Evolutionary conservation across 2,113 vertebrate species (phyloP), one percentile per base, ranked within the genome.

Genomic region (Ammodramus savannarum): DNA sequence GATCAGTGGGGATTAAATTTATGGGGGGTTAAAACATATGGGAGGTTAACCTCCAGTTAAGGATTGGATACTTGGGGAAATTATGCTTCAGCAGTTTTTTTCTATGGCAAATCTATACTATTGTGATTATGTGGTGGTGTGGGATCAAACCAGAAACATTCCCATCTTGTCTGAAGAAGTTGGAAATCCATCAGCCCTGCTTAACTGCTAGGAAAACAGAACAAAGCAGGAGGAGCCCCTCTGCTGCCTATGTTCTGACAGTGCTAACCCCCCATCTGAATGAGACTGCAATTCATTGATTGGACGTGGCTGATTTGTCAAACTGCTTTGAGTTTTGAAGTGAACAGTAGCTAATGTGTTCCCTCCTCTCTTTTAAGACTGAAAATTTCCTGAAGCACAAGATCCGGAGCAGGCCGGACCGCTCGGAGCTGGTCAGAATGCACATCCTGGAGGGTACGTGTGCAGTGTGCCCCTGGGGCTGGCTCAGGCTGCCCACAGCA

Each of bases 341-440:
- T 52, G 71, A 92, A 21, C 16, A 75, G 43, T 39, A 54, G 13
- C 58, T 87, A 41, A 86, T 81, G 25, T 59, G 65, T 87, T 91
- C 78, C 18, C 83, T 74, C 31, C 27, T 78, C 94, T 65, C 80
- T 91, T 58, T 91, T 9, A 92, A 99, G 99, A 99, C 99, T 9
- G 99, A 99, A 94, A 99, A 99, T 96, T 99, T 99, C 96, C 96
- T 99, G 97, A 99, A 99, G 97, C 99, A 99, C 97, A 99, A 99
- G 98, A 99, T 99, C 91, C 98, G 99, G 82, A 99, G 99, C 96
- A 98, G 99, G 68, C 99, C 99, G 6, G 99, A 99, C 93, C 98
- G 99, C 68, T 98, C 99, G 8, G 99, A 99, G 97, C 98, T 99
- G 92, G 98, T 99, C 97, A 99, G 99, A 97, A 99, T 99, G 99